Evolutionary conservation across 1,140 invertebrate genomes (phyloP).

Genomic region (Anastrepha ludens): DNA sequence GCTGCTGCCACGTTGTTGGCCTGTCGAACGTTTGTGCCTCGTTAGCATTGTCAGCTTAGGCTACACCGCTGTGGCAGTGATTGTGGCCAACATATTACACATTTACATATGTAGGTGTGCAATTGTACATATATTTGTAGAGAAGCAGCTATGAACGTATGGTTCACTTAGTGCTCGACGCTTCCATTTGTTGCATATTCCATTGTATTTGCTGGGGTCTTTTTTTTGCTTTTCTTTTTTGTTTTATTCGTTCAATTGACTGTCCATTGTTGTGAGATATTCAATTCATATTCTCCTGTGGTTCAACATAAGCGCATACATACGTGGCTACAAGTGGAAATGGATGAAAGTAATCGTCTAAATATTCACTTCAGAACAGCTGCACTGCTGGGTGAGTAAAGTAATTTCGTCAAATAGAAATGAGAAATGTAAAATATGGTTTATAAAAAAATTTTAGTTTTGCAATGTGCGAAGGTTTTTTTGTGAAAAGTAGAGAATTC

Average conservation of each 20-base stretch:
- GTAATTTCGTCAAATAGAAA: too few species aligned
- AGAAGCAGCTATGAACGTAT: background rate
- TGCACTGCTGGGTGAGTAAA: too few species aligned
- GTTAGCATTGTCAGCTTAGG: background rate
- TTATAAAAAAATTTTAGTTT: too few species aligned
- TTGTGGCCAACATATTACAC: background rate
- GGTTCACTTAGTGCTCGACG: background rate
- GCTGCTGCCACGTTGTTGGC: background rate
- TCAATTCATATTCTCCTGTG: constrained; percentile 25
- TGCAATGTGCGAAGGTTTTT: too few species aligned
- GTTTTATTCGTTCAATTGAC: constrained; percentile 30
- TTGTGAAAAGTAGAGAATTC: too few species aligned
- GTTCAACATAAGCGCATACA: background rate
- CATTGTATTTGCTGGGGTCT: background rate
- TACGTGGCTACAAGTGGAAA: background rate
- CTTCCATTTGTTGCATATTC: constrained; percentile 37
- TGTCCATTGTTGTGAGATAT: constrained; percentile 39
- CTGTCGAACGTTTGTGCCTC: background rate
- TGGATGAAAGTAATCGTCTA: background rate
- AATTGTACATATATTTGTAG: background rate
- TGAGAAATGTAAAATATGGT: too few species aligned
- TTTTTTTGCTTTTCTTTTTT: background rate
- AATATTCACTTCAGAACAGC: too few species aligned
- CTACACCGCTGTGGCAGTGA: background rate
- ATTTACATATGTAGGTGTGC: background rate